phyloP scores from a whole-genome alignment of 2,113 vertebrate genomes.

The Aramus guarauna region DNA sequence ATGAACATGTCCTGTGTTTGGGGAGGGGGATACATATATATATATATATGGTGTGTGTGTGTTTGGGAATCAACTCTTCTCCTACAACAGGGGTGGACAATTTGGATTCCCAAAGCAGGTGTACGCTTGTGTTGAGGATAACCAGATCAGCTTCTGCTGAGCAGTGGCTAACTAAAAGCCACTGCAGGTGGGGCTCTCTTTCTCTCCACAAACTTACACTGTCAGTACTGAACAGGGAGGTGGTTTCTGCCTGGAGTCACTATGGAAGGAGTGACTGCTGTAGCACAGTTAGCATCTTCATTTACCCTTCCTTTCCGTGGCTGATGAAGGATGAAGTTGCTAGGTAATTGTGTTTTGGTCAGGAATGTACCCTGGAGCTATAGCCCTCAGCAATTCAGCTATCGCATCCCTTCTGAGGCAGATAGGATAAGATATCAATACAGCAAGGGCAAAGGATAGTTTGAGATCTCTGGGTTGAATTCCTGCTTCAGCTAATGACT shows the following conservation, averaged over 20 bases:
- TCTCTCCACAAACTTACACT: not conserved
- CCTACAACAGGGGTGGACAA: fast-evolving
- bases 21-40: no score
- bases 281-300: not conserved
- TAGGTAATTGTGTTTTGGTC: not conserved
- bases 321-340: not conserved
- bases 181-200: not conserved
- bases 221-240: no score
- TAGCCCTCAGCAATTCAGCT: not conserved
- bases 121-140: not conserved
- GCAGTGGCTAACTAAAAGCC: not conserved
- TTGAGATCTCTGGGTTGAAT: not conserved
- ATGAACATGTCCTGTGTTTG: fast-evolving
- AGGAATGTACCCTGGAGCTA: not conserved
- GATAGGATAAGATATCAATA: not conserved
- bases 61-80: not conserved
- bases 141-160: not conserved
- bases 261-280: not conserved
- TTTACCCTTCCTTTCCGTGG: not conserved
- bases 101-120: not conserved
- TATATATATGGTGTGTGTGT: no score
- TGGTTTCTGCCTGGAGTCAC: not conserved
- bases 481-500: not conserved
- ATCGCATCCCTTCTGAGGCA: not conserved
- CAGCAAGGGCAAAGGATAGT: not conserved